Evolutionary conservation across 2,888 invertebrate genomes (phyloP), one percentile per base, ranked within the genome.

Genomic region (Antitype chi): DNA sequence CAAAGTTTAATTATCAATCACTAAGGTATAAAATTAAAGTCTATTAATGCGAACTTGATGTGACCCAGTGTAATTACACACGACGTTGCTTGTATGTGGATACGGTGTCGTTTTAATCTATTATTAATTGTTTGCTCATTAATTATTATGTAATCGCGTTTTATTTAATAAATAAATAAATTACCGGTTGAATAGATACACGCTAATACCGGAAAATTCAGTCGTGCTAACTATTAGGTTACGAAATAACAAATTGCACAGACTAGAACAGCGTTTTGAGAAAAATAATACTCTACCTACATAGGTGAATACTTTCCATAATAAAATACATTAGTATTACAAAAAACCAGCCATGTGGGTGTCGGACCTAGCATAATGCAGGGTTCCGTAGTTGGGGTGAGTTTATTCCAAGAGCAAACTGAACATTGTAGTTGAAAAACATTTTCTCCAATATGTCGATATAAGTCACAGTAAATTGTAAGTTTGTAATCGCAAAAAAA

Each of bases 31-130:
- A 25, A 38, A 70, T 53, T 69, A 28, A 20, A 66, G 66, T 53
- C 70, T 80, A 86, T 87, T 77, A 86, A 82, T 72, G 25, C 55
- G 69, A 69, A 47, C 60, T 70, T 74, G 78, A 67, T 84, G 81
- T 79, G 76, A 69, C 70, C 53, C 43, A 17, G 25, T 28, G 55
- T 81, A 85, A 85, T 86, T 83, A 85, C 13, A 70, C 43, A 60
- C 49, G 7, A 38, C 64, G 66, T n/a, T n/a, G 32, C 25, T 62
- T 68, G 52, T 32, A 32, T 47, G 57, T 38, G 13, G n/a, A 67
- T 57, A 69, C 72, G 67, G 78, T 77, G 63, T 74, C 59, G 60
- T 62, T 70, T 59, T 70, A 73, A 81, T 74, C 38, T 59, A 32
- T 73, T 49, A 63, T 43, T 81, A 60, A 70, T 80, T 63, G 49